These are phyloP conservation scores for Parus major DNA, from an alignment of 2,113 vertebrate genomes.

Conservation along the genomic window DNA sequence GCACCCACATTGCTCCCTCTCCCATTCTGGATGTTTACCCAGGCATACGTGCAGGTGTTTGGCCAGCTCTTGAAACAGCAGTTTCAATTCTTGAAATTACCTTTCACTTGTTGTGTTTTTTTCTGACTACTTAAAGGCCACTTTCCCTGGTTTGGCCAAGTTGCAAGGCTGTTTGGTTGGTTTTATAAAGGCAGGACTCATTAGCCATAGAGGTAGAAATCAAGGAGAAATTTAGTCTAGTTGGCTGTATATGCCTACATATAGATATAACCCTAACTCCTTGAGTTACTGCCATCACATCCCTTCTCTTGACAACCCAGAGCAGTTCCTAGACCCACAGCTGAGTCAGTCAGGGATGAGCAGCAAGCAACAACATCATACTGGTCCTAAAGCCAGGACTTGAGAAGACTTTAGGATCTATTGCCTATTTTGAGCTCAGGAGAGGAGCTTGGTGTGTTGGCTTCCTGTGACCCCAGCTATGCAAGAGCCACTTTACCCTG, in stretches of 20 bases:
- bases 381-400: neutral
- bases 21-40: neutral
- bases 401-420: neutral
- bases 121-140: neutral
- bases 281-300: neutral
- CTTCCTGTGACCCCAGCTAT: neutral
- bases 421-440: neutral
- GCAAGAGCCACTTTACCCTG: neutral
- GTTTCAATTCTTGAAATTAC: neutral
- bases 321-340: neutral
- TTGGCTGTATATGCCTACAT: neutral
- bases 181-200: neutral
- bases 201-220: neutral
- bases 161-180: neutral
- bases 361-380: neutral
- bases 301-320: neutral
- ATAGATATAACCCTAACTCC: neutral
- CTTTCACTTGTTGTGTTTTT: neutral
- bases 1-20: neutral
- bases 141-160: neutral
- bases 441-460: neutral
- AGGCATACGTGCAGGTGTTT: accelerated
- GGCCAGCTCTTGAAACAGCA: accelerated
- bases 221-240: neutral
- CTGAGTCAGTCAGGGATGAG: neutral